Evolutionary conservation across 2,888 invertebrate species (phyloP), one percentile per base, ranked within the genome.

Genomic region (Heliconius ismenius): DNA sequence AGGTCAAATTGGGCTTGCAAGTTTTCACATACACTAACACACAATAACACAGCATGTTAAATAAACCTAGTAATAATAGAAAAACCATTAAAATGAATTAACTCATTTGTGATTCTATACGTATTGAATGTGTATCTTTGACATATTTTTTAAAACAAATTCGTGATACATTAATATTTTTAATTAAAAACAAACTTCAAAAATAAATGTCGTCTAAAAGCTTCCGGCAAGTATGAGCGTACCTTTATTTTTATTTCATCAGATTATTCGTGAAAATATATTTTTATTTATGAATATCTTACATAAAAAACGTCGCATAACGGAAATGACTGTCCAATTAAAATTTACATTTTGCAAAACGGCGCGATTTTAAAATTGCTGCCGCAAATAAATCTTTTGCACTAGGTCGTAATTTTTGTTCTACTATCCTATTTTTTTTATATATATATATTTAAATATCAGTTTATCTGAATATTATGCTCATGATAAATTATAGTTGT

Each of bases 261-360:
- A 58, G 54, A 65, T 65, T 74, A 74, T 67, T 32, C 58, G 64
- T 54, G 60, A 74, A 74, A 74, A 74, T 67, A 67, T 67, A 39
- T 74, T 67, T 67, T 68, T 60, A 76, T 76, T 76, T 58, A 65
- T 58, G 65, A 72, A 76, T 72, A 76, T 73, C 72, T 67, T 73
- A 73, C 36, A 65, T 62, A 64, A 76, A 76, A 76, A 76, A 62
- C 24, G 72, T 72, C 72, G 76, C 65, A 73, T 76, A 73, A 73
- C 76, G 73, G 72, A 76, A 76, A 76, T 76, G 76, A 76, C 76
- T 76, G 72, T 76, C 72, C 76, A 76, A 76, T 76, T 76, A 76
- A 76, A 76, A 76, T 76, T 76, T 76, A 72, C 76, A 76, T 76
- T 76, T 76, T 76, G 76, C 72, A 73, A 73, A 65, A 76, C 73